A percentile compares a stretch with the other conserved stretches of the same genome.
phyloP scores from a whole-genome alignment of 2,113 vertebrate genomes.

The Limanda limanda region DNA sequence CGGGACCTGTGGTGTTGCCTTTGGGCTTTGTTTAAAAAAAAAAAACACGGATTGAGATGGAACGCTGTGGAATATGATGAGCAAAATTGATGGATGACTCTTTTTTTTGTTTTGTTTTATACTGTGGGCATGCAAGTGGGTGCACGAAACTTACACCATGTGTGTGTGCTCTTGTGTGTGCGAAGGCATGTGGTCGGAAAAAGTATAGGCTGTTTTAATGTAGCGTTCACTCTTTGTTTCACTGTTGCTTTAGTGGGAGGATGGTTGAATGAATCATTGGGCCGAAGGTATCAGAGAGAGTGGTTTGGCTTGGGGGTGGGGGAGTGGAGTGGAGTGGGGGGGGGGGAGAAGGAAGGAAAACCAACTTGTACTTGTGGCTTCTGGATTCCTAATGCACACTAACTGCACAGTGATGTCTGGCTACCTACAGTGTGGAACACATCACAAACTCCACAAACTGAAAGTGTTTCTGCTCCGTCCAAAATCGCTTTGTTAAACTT shows the following conservation, averaged over 20 bases:
- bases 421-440: conserved; percentile 50
- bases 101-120: conserved; percentile 11
- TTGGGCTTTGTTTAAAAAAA: conserved; percentile 49
- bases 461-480: conserved; percentile 25
- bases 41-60: conserved; percentile 29
- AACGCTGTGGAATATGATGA: conserved; percentile 42
- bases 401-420: conserved; percentile 42
- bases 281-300: conserved; percentile 70
- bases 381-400: conserved; percentile 57
- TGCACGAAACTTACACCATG: conserved; percentile 20
- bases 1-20: conserved; percentile 68
- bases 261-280: conserved; percentile 76
- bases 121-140: conserved; percentile 2
- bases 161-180: conserved; percentile 29
- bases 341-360: conserved; percentile 59
- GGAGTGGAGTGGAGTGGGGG: background rate
- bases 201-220: conserved; percentile 69
- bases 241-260: conserved; percentile 70
- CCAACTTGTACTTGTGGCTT: conserved; percentile 75
- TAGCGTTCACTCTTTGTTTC: conserved; percentile 70
- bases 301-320: conserved; percentile 57
- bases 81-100: conserved; percentile 1
- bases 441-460: conserved; percentile 21
- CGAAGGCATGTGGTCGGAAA: conserved; percentile 66
- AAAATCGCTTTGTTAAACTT: background rate